These are phyloP conservation scores for Rhodinocichla rosea DNA, from an alignment of 2,113 vertebrate species.

Conservation along the genomic window DNA sequence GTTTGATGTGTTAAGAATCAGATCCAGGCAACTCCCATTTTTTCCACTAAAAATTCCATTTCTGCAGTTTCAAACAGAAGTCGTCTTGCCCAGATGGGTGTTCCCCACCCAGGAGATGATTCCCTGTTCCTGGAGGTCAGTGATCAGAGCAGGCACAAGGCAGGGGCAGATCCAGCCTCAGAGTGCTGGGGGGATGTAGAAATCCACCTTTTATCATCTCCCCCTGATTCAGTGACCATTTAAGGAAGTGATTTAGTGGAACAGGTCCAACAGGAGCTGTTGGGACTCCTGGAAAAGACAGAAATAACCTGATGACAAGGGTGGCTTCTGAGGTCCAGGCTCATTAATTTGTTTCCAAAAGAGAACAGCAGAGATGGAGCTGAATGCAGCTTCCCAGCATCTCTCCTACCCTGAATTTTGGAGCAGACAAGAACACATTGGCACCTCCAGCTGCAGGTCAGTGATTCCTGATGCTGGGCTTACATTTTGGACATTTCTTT, in stretches of 20 bases:
- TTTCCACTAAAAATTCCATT: background rate
- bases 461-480: accelerated
- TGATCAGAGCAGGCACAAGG: background rate
- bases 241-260: background rate
- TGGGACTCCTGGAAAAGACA: background rate
- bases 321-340: background rate
- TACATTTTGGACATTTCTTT: background rate
- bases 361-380: background rate
- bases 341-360: background rate
- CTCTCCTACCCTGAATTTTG: background rate
- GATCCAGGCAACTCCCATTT: background rate
- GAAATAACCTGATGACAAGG: background rate
- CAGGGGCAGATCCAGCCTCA: background rate
- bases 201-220: background rate
- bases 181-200: background rate
- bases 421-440: background rate
- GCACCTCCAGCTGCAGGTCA: background rate
- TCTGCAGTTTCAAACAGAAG: background rate
- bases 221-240: background rate
- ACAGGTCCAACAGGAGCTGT: background rate
- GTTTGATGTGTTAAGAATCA: background rate
- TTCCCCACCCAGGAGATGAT: background rate
- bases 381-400: background rate
- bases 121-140: background rate
- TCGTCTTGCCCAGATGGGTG: background rate